phyloP scores from a whole-genome alignment of 1,140 invertebrate genomes.

The Spodoptera litura region DNA sequence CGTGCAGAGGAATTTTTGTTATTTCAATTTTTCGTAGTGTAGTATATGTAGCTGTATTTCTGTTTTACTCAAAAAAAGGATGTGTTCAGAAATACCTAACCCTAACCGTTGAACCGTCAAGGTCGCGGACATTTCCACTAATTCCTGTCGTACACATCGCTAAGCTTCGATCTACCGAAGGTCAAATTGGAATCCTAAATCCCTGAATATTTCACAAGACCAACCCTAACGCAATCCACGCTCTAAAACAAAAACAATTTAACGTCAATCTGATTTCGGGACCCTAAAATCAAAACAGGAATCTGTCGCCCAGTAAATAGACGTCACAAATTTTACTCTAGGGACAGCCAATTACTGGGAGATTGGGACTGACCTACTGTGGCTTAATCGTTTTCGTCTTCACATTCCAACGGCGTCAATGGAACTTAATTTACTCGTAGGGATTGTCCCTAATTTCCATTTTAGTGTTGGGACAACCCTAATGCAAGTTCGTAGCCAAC shows the following conservation, averaged over 20 bases:
- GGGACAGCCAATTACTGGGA: constrained; percentile 22
- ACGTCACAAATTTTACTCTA: constrained; percentile 13
- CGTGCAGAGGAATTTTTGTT: neutral
- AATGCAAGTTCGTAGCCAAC: constrained; percentile 14
- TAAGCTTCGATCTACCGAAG: constrained; percentile 18
- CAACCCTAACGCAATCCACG: constrained; percentile 18
- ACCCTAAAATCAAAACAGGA: constrained; percentile 30
- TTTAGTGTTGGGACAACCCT: constrained; percentile 34
- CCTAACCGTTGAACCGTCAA: neutral
- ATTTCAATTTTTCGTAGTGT: neutral
- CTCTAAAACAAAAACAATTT: constrained; percentile 24
- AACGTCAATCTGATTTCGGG: constrained; percentile 29
- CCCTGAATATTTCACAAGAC: constrained; percentile 27
- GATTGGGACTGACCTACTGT: constrained; percentile 12
- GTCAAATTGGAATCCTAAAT: neutral
- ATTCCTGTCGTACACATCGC: constrained; percentile 2
- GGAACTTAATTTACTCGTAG: constrained; percentile 42
- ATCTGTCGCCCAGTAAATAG: constrained; percentile 1
- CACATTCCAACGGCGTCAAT: constrained; percentile 26
- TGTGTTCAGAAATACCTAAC: neutral
- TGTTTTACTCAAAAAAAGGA: constrained; percentile 1
- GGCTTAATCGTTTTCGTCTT: constrained; percentile 42
- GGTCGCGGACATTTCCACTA: neutral
- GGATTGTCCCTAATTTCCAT: constrained; percentile 39
- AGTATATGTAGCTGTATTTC: neutral